These are phyloP conservation scores for Zophobas morio DNA, from an alignment of 1,140 invertebrate genomes.

Conservation along the genomic window DNA sequence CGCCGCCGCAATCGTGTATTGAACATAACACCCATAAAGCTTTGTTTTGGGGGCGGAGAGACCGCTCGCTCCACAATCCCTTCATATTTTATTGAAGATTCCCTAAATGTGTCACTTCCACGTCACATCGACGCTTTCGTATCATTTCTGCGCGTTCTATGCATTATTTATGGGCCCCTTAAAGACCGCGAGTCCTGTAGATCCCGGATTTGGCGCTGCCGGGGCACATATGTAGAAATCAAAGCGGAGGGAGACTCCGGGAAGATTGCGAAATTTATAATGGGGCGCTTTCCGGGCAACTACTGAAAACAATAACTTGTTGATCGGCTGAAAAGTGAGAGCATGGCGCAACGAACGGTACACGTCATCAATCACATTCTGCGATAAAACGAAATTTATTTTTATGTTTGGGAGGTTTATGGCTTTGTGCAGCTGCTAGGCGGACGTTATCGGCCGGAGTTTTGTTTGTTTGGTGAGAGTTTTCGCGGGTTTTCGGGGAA, in stretches of 20 bases:
- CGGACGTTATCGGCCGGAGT: too few species aligned
- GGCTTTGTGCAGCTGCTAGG: too few species aligned
- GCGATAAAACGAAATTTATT: neutral
- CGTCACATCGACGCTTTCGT: slow-evolving; percentile 44
- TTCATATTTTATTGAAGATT: slow-evolving; percentile 42
- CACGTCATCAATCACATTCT: neutral
- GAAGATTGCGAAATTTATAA: neutral
- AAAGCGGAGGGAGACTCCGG: neutral
- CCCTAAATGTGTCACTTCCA: slow-evolving; percentile 42
- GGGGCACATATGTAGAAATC: neutral
- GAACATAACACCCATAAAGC: slow-evolving; percentile 7
- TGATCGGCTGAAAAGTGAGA: neutral
- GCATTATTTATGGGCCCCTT: slow-evolving; percentile 44
- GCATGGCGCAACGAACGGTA: neutral
- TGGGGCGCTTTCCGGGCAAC: neutral
- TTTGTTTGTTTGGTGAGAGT: too few species aligned
- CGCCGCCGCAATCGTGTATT: neutral
- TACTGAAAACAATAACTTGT: neutral
- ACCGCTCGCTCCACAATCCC: slow-evolving; percentile 13
- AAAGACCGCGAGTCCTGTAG: slow-evolving; percentile 20
- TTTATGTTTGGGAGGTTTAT: neutral
- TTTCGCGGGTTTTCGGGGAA: too few species aligned
- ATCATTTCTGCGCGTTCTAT: slow-evolving; percentile 39
- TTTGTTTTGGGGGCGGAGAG: neutral
- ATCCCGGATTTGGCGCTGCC: slow-evolving; percentile 13